Conservation (phyloP, 1,140 invertebrate species). For the Drosophila cardini region DNA sequence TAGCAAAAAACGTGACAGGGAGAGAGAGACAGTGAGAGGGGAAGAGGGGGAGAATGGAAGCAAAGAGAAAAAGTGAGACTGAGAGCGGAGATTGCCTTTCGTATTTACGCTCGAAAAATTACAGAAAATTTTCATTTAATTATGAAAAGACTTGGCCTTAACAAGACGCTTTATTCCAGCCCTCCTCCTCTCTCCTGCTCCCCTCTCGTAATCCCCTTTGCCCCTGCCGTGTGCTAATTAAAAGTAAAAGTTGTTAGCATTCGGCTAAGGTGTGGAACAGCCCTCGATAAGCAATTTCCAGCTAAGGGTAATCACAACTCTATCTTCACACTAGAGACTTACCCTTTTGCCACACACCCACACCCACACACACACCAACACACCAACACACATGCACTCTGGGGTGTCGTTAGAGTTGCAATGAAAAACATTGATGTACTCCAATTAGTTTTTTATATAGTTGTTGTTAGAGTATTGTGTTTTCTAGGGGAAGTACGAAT, state of each 20-base stretch:
- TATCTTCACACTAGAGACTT: slow-evolving; percentile 64
- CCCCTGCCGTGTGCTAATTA: slow-evolving; percentile 60
- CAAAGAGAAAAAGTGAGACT: not conserved
- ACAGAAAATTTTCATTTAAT: slow-evolving; percentile 79
- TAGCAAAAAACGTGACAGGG: not conserved
- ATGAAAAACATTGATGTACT: slow-evolving; percentile 69
- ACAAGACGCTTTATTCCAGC: not conserved
- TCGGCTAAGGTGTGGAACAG: slow-evolving; percentile 10
- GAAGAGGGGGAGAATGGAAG: not conserved
- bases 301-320: slow-evolving; percentile 69
- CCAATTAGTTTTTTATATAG: slow-evolving; percentile 61
- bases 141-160: slow-evolving; percentile 64
- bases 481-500: not conserved
- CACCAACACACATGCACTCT: slow-evolving; percentile 33
- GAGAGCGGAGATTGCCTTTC: slow-evolving; percentile 46
- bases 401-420: slow-evolving; percentile 77
- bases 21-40: not conserved
- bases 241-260: slow-evolving; percentile 56
- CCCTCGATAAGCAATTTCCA: slow-evolving; percentile 52
- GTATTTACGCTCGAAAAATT: slow-evolving; percentile 78
- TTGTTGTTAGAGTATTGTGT: not conserved
- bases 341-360: slow-evolving; percentile 45
- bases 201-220: not conserved
- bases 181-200: not conserved
- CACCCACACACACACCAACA: slow-evolving; percentile 10